phyloP scores from a whole-genome alignment of 2,113 vertebrate genomes.

The Grammomys surdaster region DNA sequence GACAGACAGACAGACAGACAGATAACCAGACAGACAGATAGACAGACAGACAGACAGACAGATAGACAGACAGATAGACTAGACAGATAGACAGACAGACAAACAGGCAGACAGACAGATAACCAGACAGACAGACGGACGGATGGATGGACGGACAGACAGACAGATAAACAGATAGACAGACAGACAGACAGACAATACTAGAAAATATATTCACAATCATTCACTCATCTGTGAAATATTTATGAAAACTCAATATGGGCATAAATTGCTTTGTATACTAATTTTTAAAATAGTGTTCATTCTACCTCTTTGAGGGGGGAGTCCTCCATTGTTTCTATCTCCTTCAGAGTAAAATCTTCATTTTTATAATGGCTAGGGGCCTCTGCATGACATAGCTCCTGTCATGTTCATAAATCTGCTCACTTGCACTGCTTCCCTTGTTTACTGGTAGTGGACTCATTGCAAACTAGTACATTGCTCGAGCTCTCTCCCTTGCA shows the following conservation, averaged over 20 bases:
- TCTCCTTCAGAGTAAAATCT: slow-evolving; percentile 18
- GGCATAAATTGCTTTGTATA: neutral
- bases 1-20: too few species aligned
- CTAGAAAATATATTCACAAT: neutral
- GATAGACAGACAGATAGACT: neutral
- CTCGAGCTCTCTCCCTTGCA: neutral
- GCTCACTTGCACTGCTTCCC: neutral
- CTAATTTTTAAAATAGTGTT: neutral
- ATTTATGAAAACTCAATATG: neutral
- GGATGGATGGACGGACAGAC: neutral
- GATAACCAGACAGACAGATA: neutral
- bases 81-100: too few species aligned
- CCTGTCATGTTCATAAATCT: neutral
- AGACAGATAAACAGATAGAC: neutral
- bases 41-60: neutral
- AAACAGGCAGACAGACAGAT: too few species aligned
- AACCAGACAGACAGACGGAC: too few species aligned
- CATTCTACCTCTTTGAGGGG: neutral
- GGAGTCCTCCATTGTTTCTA: neutral
- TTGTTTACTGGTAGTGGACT: neutral
- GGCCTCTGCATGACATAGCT: neutral
- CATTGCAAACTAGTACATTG: neutral
- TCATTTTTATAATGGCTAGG: neutral
- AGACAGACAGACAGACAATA: neutral
- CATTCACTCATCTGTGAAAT: neutral